phyloP scores from a whole-genome alignment of 2,888 invertebrate species.

The Yponomeuta plumbellus region DNA sequence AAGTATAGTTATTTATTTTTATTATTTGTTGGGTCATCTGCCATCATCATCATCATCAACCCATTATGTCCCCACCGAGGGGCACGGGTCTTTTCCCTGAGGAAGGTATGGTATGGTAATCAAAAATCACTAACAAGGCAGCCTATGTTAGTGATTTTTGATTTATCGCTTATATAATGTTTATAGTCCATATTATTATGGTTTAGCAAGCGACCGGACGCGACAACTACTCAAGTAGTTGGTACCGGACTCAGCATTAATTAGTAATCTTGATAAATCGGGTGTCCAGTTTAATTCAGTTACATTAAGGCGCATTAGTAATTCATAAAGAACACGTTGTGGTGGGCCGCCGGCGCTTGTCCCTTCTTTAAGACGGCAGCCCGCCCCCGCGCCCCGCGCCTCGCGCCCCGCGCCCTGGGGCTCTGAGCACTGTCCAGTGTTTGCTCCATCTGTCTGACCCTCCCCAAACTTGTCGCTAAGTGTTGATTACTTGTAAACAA shows the following conservation, averaged over 20 bases:
- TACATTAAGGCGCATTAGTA: constrained; percentile 70
- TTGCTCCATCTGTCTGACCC: constrained; percentile 70
- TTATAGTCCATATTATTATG: too few relatives aligned
- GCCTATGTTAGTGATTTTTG: too few relatives aligned
- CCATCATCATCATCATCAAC: too few relatives aligned
- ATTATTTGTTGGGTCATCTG: too few relatives aligned
- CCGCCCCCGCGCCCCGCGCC: background rate
- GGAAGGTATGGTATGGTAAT: too few relatives aligned
- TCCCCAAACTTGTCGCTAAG: constrained; percentile 66
- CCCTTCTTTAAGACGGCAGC: constrained; percentile 49
- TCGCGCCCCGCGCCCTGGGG: background rate
- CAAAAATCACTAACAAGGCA: too few relatives aligned
- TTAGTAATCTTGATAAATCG: constrained; percentile 6
- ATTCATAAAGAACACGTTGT: constrained; percentile 67
- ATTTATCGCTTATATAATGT: too few relatives aligned
- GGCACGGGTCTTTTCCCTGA: too few relatives aligned
- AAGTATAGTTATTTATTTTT: too few relatives aligned
- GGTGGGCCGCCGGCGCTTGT: constrained; percentile 52
- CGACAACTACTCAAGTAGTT: background rate
- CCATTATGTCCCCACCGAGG: too few relatives aligned
- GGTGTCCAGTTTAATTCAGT: constrained; percentile 44
- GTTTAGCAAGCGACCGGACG: background rate
- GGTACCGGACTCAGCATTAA: background rate
- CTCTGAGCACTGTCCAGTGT: constrained; percentile 30
- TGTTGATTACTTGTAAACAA: constrained; percentile 73